phyloP scores from a whole-genome alignment of 2,797 vertebrate genomes.

The Hylomyscus alleni region DNA sequence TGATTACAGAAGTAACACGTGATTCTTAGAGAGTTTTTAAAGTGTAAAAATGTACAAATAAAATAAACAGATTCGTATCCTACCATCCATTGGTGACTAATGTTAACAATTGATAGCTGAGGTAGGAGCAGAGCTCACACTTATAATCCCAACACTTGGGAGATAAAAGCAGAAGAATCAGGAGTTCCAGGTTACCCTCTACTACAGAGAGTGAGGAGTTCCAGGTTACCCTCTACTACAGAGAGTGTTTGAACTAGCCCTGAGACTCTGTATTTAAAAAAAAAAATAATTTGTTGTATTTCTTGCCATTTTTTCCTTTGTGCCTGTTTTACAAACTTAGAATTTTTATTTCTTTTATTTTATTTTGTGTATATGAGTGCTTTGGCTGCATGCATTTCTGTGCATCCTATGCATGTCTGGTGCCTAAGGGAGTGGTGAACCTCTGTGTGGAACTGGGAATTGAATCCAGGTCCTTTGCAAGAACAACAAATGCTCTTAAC shows the following conservation, averaged over 20 bases:
- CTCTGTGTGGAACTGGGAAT: neutral
- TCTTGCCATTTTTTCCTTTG: neutral
- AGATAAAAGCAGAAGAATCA: neutral
- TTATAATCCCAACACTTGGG: neutral
- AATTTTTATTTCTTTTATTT: neutral
- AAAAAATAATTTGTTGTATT: neutral
- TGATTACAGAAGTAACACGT: constrained; percentile 29
- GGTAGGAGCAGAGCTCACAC: neutral
- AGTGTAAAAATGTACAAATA: neutral
- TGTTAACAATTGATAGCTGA: neutral
- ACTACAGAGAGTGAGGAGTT: neutral
- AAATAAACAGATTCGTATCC: constrained; percentile 6
- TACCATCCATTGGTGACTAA: neutral
- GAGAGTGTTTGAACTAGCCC: neutral
- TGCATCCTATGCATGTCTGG: too few relatives aligned
- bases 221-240: neutral
- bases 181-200: neutral
- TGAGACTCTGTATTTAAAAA: neutral
- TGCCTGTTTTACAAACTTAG: constrained; percentile 36
- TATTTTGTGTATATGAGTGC: neutral
- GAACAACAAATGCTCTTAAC: neutral
- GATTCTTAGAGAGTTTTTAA: constrained; percentile 50
- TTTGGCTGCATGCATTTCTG: neutral
- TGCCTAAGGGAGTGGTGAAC: neutral
- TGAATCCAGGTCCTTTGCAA: neutral